A percentile compares a stretch with the other conserved stretches of the same genome.
phyloP scores from a whole-genome alignment of 2,113 vertebrate species.

The Puma concolor region DNA sequence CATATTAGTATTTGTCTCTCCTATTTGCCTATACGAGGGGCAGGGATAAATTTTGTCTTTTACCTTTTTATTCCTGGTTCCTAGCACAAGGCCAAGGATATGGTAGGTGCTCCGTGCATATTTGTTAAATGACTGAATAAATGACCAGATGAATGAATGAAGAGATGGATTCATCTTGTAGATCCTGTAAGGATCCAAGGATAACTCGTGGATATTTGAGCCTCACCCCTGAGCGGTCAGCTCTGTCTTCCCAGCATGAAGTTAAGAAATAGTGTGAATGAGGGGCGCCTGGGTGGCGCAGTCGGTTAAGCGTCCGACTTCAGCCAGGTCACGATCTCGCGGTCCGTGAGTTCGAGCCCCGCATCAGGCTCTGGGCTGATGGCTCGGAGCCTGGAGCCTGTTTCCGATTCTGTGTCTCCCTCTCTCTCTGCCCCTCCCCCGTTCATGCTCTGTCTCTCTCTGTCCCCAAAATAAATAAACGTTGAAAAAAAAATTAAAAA shows the following conservation, averaged over 20 bases:
- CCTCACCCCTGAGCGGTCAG: neutral
- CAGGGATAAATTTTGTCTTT: neutral
- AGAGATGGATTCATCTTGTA: neutral
- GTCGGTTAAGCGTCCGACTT: too few species aligned
- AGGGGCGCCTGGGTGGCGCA: too few species aligned
- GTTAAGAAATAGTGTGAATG: neutral
- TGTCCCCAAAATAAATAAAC: too few species aligned
- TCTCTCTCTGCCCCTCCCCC: too few species aligned
- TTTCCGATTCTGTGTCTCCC: too few species aligned
- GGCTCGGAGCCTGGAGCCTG: too few species aligned
- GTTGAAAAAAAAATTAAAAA: too few species aligned
- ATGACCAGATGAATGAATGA: neutral
- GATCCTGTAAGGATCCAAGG: neutral
- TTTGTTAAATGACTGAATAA: neutral
- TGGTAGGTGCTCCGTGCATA: neutral
- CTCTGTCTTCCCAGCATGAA: neutral
- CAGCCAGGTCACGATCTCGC: too few species aligned
- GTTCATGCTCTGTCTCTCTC: too few species aligned
- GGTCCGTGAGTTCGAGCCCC: too few species aligned
- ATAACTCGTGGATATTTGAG: neutral
- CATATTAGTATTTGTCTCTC: neutral
- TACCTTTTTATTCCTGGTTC: neutral
- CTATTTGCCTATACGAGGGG: neutral
- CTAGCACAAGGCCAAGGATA: neutral
- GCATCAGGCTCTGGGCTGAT: too few species aligned